Conservation (phyloP, 1,140 invertebrate species). For the Oreohelix idahoensis region DNA sequence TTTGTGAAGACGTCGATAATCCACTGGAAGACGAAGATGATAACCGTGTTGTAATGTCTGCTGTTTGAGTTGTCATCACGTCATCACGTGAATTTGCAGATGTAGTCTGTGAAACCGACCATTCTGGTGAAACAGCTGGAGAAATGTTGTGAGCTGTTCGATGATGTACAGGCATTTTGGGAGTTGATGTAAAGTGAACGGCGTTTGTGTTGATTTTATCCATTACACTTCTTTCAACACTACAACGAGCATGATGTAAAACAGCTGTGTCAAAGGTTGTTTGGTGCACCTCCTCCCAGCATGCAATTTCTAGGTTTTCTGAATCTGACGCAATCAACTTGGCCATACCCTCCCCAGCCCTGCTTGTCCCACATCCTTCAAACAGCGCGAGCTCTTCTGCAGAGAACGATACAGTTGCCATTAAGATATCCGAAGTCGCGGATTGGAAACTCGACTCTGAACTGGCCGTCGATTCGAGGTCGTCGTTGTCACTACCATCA, state of each 20-base stretch:
- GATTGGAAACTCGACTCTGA: slow-evolving; percentile 39
- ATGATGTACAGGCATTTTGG: background rate
- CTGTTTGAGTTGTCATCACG: background rate
- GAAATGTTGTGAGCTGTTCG: background rate
- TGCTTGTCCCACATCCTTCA: slow-evolving; percentile 32
- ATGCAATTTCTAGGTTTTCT: background rate
- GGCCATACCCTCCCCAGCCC: slow-evolving; percentile 35
- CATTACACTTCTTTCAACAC: background rate
- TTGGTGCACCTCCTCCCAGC: background rate
- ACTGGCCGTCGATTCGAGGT: background rate
- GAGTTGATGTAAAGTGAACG: background rate
- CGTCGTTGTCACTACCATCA: background rate
- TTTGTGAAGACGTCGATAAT: background rate
- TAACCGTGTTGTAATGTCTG: background rate
- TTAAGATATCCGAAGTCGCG: slow-evolving; percentile 33
- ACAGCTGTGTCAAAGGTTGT: background rate
- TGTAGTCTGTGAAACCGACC: background rate
- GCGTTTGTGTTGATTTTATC: background rate
- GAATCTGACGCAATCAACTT: slow-evolving; percentile 21
- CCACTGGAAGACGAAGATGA: background rate
- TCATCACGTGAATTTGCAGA: background rate
- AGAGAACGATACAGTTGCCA: slow-evolving; percentile 10
- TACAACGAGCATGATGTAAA: background rate
- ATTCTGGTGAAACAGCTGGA: background rate
- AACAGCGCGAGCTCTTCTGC: slow-evolving; percentile 2